phyloP scores from a whole-genome alignment of 2,113 vertebrate species.

The Excalfactoria chinensis region DNA sequence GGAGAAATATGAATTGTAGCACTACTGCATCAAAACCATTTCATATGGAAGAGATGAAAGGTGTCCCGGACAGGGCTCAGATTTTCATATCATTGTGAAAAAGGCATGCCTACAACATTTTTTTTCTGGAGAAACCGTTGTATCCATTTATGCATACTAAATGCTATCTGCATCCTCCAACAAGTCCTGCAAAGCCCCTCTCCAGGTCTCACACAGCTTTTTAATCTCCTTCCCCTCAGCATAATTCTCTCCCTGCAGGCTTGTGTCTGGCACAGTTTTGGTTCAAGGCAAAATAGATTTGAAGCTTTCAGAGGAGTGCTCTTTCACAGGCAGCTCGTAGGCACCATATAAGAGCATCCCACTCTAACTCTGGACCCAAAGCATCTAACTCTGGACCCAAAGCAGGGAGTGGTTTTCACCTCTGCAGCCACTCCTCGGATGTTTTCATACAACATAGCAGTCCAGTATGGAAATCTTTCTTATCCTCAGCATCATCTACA shows the following conservation, averaged over 20 bases:
- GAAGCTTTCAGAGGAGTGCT: not conserved
- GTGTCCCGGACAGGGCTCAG: not conserved
- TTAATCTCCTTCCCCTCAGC: not conserved
- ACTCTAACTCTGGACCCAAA: not conserved
- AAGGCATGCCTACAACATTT: not conserved
- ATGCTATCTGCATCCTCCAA: not conserved
- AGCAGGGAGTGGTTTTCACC: not conserved
- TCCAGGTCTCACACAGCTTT: not conserved
- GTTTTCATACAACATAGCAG: not conserved
- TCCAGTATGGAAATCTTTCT: not conserved
- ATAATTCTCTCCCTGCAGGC: not conserved
- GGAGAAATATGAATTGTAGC: not conserved
- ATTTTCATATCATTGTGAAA: not conserved
- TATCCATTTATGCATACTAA: fast-evolving
- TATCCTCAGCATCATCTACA: not conserved
- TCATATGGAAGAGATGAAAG: not conserved
- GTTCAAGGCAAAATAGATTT: not conserved
- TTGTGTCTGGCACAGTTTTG: not conserved
- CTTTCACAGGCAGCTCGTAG: not conserved
- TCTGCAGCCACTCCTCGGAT: not conserved
- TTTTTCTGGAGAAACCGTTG: not conserved
- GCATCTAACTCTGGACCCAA: not conserved
- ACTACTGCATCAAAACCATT: not conserved
- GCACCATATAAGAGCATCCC: not conserved
- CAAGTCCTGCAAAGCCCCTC: not conserved